These are phyloP conservation scores for Tyto alba DNA, from an alignment of 2,113 vertebrate species.

Conservation along the genomic window DNA sequence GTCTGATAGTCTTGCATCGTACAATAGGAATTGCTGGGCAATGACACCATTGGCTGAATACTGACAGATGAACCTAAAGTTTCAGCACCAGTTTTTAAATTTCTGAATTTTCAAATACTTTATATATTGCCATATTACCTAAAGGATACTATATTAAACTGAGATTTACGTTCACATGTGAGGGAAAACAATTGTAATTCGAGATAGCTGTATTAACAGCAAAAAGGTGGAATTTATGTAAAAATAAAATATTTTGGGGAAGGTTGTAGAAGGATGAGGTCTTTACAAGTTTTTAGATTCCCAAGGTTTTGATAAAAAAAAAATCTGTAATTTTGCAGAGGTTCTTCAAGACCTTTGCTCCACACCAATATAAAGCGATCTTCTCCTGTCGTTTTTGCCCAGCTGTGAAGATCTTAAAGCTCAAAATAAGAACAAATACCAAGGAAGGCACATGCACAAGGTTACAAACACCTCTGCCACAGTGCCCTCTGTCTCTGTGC, in stretches of 20 bases:
- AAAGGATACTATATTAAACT: not conserved
- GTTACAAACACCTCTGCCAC: accelerated
- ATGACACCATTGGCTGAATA: not conserved
- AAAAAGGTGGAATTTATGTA: not conserved
- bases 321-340: not conserved
- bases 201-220: not conserved
- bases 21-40: not conserved
- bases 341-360: not conserved
- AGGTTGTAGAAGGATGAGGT: not conserved
- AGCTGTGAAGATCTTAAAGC: not conserved
- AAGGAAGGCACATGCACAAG: not conserved
- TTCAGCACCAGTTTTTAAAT: not conserved
- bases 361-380: not conserved
- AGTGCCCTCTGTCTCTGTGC: not conserved
- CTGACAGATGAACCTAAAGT: not conserved
- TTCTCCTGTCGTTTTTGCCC: not conserved
- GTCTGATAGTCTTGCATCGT: not conserved
- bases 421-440: not conserved
- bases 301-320: not conserved
- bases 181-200: not conserved
- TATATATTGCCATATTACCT: not conserved
- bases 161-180: not conserved
- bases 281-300: not conserved
- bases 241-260: not conserved
- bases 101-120: not conserved